phyloP scores from a whole-genome alignment of 2,113 vertebrate genomes.

The Seriola dumerili region DNA sequence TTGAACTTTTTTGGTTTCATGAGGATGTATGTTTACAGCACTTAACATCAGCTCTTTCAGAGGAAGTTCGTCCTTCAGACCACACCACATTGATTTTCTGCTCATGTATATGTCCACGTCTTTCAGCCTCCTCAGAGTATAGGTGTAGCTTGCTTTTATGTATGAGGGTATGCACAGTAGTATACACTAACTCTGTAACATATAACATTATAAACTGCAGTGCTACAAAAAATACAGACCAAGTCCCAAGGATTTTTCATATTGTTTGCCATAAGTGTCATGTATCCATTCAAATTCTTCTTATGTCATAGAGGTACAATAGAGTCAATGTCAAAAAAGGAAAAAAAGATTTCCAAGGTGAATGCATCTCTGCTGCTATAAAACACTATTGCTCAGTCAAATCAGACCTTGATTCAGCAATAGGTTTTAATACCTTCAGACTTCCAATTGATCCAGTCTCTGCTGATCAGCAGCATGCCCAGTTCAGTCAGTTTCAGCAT shows the following conservation, averaged over 20 bases:
- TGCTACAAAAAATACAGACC: not conserved
- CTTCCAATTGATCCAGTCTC: not conserved
- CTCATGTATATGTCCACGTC: not conserved
- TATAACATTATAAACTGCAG: not conserved
- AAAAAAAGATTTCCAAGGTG: not conserved
- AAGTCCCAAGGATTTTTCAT: not conserved
- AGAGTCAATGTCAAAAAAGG: not conserved
- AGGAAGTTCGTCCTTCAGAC: not conserved
- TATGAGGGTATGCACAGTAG: not conserved
- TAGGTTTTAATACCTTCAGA: not conserved
- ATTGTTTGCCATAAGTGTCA: not conserved
- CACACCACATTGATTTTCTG: not conserved
- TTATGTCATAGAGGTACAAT: not conserved
- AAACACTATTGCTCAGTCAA: not conserved
- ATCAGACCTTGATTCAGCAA: not conserved
- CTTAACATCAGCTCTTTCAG: conserved; percentile 8
- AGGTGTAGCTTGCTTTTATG: conserved; percentile 1
- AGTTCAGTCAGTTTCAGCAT: not conserved
- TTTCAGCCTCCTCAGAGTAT: not conserved
- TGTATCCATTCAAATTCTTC: not conserved
- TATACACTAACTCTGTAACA: not conserved
- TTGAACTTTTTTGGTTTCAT: conserved; percentile 12
- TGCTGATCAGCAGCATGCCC: not conserved
- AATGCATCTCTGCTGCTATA: not conserved
- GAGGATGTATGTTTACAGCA: conserved; percentile 4